phyloP scores from a whole-genome alignment of 2,888 invertebrate genomes.

The Trilocha varians region DNA sequence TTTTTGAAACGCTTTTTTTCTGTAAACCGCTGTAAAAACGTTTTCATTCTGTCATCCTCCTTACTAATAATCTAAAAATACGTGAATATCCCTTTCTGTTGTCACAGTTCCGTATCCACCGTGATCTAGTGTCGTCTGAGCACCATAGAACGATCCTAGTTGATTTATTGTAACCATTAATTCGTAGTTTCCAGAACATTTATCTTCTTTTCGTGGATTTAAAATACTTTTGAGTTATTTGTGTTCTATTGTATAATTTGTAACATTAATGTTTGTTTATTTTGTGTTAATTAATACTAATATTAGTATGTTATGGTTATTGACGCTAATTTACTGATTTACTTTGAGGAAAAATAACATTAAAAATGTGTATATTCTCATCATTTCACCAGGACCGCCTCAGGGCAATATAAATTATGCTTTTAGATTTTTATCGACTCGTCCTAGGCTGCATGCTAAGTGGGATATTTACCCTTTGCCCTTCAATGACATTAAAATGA shows the following conservation, averaged over 20 bases:
- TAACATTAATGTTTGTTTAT: neutral
- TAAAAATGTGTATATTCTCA: too few species aligned
- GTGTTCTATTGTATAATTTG: neutral
- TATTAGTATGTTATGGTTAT: too few species aligned
- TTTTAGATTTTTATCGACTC: too few species aligned
- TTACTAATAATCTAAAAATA: neutral
- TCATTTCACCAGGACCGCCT: too few species aligned
- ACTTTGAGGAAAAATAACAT: too few species aligned
- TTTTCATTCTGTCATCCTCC: neutral
- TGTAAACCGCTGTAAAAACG: too few species aligned
- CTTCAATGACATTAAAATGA: too few species aligned
- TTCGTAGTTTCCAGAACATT: neutral
- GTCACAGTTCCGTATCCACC: constrained; percentile 1
- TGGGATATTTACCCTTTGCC: too few species aligned
- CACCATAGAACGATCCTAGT: neutral
- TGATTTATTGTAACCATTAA: constrained; percentile 5
- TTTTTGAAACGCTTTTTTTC: too few species aligned
- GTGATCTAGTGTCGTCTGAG: constrained; percentile 3
- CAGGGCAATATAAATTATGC: too few species aligned
- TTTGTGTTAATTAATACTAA: neutral
- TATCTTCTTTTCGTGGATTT: neutral
- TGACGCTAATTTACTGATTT: too few species aligned
- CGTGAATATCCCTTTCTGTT: neutral
- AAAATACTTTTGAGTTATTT: neutral
- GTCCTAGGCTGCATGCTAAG: too few species aligned